These are phyloP conservation scores for Odontomyia ornata DNA, from an alignment of 2,888 invertebrate genomes.

Conservation along the genomic window DNA sequence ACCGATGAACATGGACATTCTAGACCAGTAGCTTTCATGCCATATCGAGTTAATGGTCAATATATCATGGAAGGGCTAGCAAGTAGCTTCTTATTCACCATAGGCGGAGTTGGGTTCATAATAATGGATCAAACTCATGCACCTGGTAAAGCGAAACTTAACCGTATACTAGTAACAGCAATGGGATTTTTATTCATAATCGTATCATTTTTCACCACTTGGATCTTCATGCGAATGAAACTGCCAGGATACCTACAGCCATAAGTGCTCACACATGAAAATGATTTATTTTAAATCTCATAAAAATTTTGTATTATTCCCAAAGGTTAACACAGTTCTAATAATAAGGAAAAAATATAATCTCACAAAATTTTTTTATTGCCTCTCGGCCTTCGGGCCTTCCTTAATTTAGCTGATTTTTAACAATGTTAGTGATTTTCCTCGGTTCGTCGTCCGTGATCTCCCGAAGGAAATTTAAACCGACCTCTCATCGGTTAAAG, in stretches of 20 bases:
- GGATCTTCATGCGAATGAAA: slow-evolving; percentile 99
- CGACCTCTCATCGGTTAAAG: too few species aligned
- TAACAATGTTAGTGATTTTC: too few species aligned
- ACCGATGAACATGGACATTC: slow-evolving; percentile 98
- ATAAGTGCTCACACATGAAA: slow-evolving; percentile 50
- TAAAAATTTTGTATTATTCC: neutral
- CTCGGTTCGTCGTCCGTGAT: too few species aligned
- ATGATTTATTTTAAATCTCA: neutral
- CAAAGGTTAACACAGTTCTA: neutral
- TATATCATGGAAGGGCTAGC: slow-evolving; percentile 99
- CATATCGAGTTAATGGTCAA: slow-evolving; percentile 97
- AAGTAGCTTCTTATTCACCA: slow-evolving; percentile 94
- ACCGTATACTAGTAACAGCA: slow-evolving; percentile 79
- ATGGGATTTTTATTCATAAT: slow-evolving; percentile 92
- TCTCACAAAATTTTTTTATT: too few species aligned
- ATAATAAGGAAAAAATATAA: neutral
- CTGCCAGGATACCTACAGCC: slow-evolving; percentile 82
- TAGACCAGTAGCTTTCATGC: slow-evolving; percentile 97
- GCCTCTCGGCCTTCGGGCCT: too few species aligned
- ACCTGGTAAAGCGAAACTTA: slow-evolving; percentile 84
- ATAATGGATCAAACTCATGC: slow-evolving; percentile 94
- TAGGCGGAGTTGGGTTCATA: slow-evolving; percentile 96
- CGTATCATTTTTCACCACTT: slow-evolving; percentile 94
- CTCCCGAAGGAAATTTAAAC: too few species aligned
- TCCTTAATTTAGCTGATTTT: too few species aligned